Evolutionary conservation across 2,888 invertebrate genomes (phyloP), one percentile per base, ranked within the genome.

Genomic region (Dryobotodes eremita): DNA sequence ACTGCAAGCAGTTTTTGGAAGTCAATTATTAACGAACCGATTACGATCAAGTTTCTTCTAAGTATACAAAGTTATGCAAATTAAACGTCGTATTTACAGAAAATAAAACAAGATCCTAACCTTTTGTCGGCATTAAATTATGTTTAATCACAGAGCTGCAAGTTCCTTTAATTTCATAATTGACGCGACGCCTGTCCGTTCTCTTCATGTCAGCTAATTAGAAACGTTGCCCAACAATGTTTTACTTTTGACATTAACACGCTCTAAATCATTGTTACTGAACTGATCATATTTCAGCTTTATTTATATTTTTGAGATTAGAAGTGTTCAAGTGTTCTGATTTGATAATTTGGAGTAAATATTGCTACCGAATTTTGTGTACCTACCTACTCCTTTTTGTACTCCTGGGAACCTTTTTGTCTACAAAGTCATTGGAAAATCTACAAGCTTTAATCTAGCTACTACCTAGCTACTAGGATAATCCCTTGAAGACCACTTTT

Each of bases 171-270:
- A 76, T 78, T 79, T 73, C 59, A 53, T 77, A 71, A 84, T 82
- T 73, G 81, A 75, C 64, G n/a, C 85, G 74, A 68, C 48, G 69
- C 15, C 65, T 71, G 73, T 20, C 65, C 73, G 53, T 74, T 77
- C 71, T 80, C 73, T 75, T 74, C 71, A 75, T 86, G 65, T 68
- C 62, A 8, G 74, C 17, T 74, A 84, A 86, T 84, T 82, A 84
- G 8, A 78, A 65, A 61, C 62, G 31, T 62, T 78, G 71, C 71
- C 36, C 26, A 73, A 71, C 26, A n/a, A 42, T 85, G 75, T 62
- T 77, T 75, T 83, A 77, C 50, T 84, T 65, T 65, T 83, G 71
- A 75, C 69, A 72, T 72, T 80, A 73, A 75, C 72, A 73, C 75
- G 80, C 61, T 80, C 61, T 64, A 70, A 70, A 80, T 75, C 46